These are phyloP conservation scores for Sarcophaga peregrina DNA, from an alignment of 1,140 invertebrate genomes.

Conservation along the genomic window DNA sequence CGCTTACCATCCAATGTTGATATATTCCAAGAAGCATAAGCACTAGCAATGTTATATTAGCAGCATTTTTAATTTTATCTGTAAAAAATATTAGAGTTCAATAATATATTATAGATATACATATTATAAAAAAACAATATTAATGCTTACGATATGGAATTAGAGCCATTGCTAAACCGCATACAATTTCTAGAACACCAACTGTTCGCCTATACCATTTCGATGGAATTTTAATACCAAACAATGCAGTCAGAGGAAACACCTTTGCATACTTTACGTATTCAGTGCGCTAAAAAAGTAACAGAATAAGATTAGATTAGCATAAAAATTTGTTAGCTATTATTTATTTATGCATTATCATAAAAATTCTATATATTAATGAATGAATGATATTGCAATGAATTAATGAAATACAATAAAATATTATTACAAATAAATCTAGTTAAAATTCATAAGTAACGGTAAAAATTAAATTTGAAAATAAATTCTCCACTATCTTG, in stretches of 20 bases:
- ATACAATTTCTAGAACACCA: constrained; percentile 88
- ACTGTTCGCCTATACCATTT: constrained; percentile 92
- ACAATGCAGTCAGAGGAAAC: constrained; percentile 85
- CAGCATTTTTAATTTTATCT: constrained; percentile 90
- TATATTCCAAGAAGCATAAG: constrained; percentile 91
- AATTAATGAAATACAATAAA: no score
- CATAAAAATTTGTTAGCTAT: no score
- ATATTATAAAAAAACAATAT: background rate
- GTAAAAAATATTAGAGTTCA: constrained; percentile 55
- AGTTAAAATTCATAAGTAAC: no score
- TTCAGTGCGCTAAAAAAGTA: constrained; percentile 86
- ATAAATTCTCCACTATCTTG: no score
- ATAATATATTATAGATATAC: constrained; percentile 48
- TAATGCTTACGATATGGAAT: constrained; percentile 85
- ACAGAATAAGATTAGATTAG: no score
- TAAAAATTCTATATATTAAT: no score
- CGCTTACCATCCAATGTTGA: constrained; percentile 91
- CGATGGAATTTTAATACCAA: constrained; percentile 89
- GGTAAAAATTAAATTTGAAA: no score
- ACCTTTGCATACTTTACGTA: constrained; percentile 97
- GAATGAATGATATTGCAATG: no score
- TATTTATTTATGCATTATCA: no score
- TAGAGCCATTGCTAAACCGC: constrained; percentile 87
- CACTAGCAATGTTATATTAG: constrained; percentile 84
- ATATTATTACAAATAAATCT: no score